phyloP scores from a whole-genome alignment of 2,113 vertebrate genomes.

The Charina bottae region DNA sequence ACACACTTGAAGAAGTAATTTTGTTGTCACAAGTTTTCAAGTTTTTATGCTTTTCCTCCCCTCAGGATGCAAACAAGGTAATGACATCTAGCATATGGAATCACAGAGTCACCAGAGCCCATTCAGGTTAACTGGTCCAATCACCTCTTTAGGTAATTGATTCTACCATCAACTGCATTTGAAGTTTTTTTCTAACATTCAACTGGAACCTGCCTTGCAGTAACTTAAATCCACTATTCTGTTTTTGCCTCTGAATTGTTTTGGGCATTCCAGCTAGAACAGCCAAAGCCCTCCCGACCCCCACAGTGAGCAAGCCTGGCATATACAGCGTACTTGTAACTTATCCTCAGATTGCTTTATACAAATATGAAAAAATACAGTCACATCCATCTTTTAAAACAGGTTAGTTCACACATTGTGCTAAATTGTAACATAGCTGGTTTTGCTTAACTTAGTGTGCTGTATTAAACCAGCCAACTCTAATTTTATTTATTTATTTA shows the following conservation, averaged over 20 bases:
- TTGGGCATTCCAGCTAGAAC: not conserved
- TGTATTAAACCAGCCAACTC: not conserved
- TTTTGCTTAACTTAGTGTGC: not conserved
- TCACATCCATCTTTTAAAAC: not conserved
- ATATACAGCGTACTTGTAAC: not conserved
- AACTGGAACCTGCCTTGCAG: not conserved
- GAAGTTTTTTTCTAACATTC: not conserved
- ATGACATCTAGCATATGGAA: not conserved
- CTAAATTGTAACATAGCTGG: not conserved
- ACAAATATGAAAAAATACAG: not conserved
- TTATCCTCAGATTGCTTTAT: not conserved
- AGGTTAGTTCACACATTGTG: not conserved
- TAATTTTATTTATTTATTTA: too few relatives aligned
- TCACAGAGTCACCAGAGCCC: not conserved
- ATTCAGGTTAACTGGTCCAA: not conserved
- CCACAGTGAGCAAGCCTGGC: not conserved
- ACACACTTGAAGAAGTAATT: not conserved
- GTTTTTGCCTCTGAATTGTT: not conserved
- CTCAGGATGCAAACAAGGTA: not conserved
- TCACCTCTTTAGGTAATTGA: not conserved
- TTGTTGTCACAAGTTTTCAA: not conserved
- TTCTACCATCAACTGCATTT: not conserved
- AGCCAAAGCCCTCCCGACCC: not conserved
- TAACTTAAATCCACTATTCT: not conserved
- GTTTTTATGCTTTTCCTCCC: not conserved